These are phyloP conservation scores for Diadema setosum DNA, from an alignment of 35 echinoderm and acorn worm genomes.

Conservation along the genomic window DNA sequence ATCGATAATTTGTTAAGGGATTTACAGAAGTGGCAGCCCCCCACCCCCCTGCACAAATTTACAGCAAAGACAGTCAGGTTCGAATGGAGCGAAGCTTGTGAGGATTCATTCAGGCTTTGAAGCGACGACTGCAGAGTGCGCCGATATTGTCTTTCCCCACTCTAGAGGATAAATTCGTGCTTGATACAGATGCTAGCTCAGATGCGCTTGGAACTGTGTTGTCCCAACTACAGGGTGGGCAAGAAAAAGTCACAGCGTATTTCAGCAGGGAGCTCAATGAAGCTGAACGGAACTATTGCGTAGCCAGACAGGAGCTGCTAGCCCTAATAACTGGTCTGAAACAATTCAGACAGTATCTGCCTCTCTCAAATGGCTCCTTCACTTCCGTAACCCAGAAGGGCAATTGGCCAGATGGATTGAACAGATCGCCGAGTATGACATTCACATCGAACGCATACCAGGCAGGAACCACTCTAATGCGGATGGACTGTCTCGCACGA, in stretches of 20 bases:
- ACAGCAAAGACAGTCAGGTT: not conserved
- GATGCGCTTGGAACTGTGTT: conserved; percentile 39
- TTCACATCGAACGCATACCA: conserved; percentile 22
- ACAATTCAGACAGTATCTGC: conserved; percentile 51
- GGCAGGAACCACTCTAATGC: conserved; percentile 58
- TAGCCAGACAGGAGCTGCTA: conserved; percentile 24
- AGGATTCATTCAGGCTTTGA: not conserved
- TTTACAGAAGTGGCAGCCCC: conserved; percentile 41
- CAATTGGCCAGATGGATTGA: conserved; percentile 40
- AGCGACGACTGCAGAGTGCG: not conserved
- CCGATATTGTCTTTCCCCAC: conserved; percentile 38
- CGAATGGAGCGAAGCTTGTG: conserved; percentile 26
- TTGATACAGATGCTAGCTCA: conserved; percentile 43
- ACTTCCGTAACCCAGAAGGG: conserved; percentile 23
- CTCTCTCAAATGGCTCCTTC: conserved; percentile 18
- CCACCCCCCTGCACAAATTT: conserved; percentile 26
- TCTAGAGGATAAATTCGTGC: not conserved
- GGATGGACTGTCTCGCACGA: conserved; percentile 21
- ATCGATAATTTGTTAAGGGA: conserved; percentile 10
- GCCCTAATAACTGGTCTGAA: conserved; percentile 38
- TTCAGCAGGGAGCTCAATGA: conserved; percentile 9
- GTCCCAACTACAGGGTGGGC: conserved; percentile 42
- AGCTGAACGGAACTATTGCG: conserved; percentile 42
- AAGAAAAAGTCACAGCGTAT: conserved; percentile 50
- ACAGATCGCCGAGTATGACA: not conserved